Evolutionary conservation across 2,113 vertebrate genomes (phyloP), one percentile per base, ranked within the genome.

Genomic region (Gyps fulvus): DNA sequence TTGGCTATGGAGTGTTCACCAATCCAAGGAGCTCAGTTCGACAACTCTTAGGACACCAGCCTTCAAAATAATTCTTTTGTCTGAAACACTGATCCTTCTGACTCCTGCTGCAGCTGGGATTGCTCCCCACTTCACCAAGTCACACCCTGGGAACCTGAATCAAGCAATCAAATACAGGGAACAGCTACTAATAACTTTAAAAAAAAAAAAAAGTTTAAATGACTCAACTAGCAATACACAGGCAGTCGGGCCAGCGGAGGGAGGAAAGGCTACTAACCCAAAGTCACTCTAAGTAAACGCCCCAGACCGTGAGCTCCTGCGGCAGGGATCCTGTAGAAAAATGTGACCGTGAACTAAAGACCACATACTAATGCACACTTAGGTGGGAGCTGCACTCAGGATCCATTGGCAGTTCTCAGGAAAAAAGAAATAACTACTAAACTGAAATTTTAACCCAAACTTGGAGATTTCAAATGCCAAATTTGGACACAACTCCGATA

Each of bases 281-380:
- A 70, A 70, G 18, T 5, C 45, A 31, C 54, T 38, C 23, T 10
- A 63, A 87, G 8, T 11, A 67, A 71, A 62, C 21, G 9, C 3
- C 32, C 59, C 1, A 79, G 40, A 36, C 3, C 3, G 0, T 23
- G 12, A 8, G 1, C 21, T 50, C 29, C 70, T 62, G 1, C n/a
- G 7, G 50, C 27, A 54, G 32, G 22, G n/a, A 67, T 76, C 19
- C 32, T 50, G 15, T 9, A 55, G 57, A 49, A 88, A 74, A 58
- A 36, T 2, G n/a, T n/a, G 31, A 50, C 42, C 3, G 0, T 14
- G 26, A 66, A 40, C 45, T 70, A 43, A 71, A 90, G 47, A 52
- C 11, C 25, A 82, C 42, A 31, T 32, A 26, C 29, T n/a, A 80
- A 38, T 0, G 1, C 9, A 14, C 16, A 6, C 16, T 40, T n/a